phyloP scores from a whole-genome alignment of 2,888 invertebrate genomes.

The Lampropteryx suffumata region DNA sequence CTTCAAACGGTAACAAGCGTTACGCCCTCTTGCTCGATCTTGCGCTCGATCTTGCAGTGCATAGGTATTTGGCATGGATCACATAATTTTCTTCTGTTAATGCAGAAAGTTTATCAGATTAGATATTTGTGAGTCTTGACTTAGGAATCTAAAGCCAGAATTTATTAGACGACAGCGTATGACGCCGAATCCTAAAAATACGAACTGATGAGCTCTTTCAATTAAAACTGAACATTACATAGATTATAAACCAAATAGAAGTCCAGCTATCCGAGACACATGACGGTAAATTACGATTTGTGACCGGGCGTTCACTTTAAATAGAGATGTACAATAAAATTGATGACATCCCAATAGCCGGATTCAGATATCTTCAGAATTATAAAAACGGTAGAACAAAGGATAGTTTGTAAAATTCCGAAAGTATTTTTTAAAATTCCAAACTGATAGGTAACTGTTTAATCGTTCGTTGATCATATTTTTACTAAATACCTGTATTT shows the following conservation, averaged over 20 bases:
- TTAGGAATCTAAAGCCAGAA: not conserved
- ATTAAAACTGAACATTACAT: slow-evolving; percentile 20
- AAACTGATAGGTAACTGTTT: no score
- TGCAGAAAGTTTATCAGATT: no score
- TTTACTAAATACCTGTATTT: no score
- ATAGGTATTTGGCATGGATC: no score
- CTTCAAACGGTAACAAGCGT: no score
- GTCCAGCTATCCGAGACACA: slow-evolving; percentile 53
- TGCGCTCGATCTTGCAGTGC: no score
- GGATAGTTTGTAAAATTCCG: no score
- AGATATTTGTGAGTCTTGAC: not conserved
- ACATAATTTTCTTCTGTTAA: no score
- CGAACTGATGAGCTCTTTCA: slow-evolving; percentile 12
- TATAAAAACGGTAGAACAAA: no score
- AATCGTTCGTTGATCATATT: no score
- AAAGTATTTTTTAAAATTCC: no score
- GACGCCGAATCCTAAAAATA: slow-evolving; percentile 7
- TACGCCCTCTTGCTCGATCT: no score
- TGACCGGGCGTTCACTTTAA: slow-evolving; percentile 66
- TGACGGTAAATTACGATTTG: slow-evolving; percentile 75
- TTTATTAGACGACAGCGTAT: not conserved
- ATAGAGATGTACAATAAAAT: not conserved
- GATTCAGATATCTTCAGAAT: not conserved
- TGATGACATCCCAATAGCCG: not conserved
- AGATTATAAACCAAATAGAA: slow-evolving; percentile 26